These are phyloP conservation scores for Sussaba pulchella DNA, from an alignment of 2,888 invertebrate genomes.

Conservation along the genomic window DNA sequence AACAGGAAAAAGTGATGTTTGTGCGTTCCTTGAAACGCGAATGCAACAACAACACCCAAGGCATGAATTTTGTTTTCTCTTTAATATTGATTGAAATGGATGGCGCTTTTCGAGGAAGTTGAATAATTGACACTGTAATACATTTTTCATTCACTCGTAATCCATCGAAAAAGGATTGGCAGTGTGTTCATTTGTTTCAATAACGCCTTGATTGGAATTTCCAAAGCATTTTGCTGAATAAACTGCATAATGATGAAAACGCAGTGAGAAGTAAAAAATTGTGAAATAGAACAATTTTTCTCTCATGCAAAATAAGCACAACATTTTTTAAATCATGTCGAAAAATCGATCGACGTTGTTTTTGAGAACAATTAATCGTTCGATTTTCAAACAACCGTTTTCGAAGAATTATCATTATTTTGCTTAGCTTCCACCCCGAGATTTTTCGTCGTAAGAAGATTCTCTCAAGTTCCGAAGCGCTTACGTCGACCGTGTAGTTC, in stretches of 20 bases:
- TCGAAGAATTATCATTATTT: neutral
- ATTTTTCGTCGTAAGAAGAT: neutral
- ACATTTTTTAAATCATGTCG: too few species aligned
- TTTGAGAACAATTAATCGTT: neutral
- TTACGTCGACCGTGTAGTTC: neutral
- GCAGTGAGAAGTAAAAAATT: too few species aligned
- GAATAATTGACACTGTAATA: neutral
- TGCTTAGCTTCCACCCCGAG: neutral
- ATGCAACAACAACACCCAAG: neutral
- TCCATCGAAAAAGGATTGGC: neutral
- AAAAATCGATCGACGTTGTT: too few species aligned
- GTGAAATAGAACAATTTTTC: too few species aligned
- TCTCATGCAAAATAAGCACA: too few species aligned
- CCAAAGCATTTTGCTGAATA: too few species aligned
- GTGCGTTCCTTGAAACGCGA: neutral
- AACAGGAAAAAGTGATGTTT: neutral
- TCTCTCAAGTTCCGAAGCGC: neutral
- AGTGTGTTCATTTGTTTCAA: too few species aligned
- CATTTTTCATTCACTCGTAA: neutral
- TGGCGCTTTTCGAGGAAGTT: neutral
- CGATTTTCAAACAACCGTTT: neutral
- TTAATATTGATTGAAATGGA: neutral
- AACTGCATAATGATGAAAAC: too few species aligned
- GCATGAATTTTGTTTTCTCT: neutral
- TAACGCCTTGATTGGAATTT: too few species aligned